Evolutionary conservation across 35 echinoderm and acorn worm genomes (phyloP).

Genomic region (Ptychodera flava): DNA sequence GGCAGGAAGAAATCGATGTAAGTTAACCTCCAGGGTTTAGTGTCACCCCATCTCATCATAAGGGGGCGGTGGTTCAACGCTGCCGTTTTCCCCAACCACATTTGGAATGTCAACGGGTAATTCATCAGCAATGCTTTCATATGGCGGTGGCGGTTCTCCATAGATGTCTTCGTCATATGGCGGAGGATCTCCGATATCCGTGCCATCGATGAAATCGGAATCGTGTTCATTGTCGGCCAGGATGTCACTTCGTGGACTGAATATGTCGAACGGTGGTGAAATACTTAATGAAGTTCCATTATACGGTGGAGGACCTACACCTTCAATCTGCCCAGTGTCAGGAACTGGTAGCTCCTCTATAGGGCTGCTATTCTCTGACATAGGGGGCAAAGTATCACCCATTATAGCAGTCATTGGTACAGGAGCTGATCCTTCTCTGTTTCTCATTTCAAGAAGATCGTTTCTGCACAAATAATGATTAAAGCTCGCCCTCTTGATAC

Average conservation of each 20-base stretch:
- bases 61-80: neutral
- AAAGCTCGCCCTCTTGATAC: neutral
- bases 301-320: neutral
- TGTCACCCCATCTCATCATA: neutral
- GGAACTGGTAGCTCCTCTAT: neutral
- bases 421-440: neutral
- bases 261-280: neutral
- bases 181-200: neutral
- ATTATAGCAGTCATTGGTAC: neutral
- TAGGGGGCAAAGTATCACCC: neutral
- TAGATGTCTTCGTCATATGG: neutral
- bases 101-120: neutral
- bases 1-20: no score
- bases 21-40: no score
- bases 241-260: neutral
- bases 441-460: neutral
- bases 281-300: neutral
- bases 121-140: neutral
- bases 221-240: neutral
- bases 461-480: neutral
- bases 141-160: neutral
- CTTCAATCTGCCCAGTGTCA: neutral
- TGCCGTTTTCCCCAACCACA: neutral
- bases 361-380: neutral
- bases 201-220: neutral